Evolutionary conservation across 2,113 vertebrate genomes (phyloP).

Genomic region (Dasypus novemcinctus): DNA sequence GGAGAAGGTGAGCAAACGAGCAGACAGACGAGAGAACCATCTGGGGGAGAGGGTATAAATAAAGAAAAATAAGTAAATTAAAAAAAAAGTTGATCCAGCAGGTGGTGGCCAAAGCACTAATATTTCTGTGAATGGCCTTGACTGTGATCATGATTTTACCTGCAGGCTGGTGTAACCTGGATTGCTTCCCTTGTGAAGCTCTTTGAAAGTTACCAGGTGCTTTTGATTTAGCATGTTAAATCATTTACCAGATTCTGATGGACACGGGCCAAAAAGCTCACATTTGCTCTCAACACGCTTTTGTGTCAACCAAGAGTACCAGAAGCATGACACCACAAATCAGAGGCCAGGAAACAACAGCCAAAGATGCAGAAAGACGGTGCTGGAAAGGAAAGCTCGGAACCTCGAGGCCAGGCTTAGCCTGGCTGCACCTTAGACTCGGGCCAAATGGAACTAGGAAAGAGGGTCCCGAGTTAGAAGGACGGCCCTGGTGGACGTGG

Average conservation of each 20-base stretch:
- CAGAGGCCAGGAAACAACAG: neutral
- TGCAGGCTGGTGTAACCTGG: neutral
- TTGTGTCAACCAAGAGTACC: neutral
- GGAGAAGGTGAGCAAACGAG: no score
- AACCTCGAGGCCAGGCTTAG: neutral
- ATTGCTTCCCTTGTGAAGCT: neutral
- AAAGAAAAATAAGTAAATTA: no score
- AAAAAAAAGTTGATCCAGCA: neutral
- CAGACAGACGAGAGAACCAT: no score
- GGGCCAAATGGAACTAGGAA: fast-evolving
- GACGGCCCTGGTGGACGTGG: neutral
- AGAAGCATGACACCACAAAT: neutral
- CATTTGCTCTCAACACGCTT: neutral
- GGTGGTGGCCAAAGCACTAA: neutral
- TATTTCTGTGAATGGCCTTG: neutral
- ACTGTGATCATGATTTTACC: neutral
- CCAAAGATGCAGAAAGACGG: neutral
- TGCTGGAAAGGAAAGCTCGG: neutral
- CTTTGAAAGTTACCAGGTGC: neutral
- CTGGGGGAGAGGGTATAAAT: no score
- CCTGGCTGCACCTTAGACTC: neutral
- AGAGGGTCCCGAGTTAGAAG: neutral
- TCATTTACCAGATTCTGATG: fast-evolving
- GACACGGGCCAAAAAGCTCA: neutral
- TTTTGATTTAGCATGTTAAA: neutral